A percentile compares a stretch with the other conserved stretches of the same genome.
phyloP scores from a whole-genome alignment of 2,888 invertebrate species.

The Apamea sordens region DNA sequence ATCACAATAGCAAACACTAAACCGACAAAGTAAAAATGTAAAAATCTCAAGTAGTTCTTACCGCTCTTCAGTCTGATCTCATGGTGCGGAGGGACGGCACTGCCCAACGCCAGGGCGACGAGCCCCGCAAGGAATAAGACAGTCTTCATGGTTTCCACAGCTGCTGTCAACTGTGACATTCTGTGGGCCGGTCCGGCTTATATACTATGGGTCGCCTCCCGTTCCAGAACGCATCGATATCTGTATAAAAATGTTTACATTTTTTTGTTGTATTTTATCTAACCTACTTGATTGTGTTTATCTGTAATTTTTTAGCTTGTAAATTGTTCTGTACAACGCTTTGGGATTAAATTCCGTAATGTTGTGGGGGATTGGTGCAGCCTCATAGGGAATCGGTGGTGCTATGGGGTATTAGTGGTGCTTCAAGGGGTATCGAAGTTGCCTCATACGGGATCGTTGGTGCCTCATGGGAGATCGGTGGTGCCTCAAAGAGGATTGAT shows the following conservation, averaged over 20 bases:
- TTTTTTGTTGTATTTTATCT: neutral
- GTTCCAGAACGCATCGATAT: conserved; percentile 39
- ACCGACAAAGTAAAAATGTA: too few species aligned
- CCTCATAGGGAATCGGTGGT: neutral
- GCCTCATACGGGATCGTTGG: too few species aligned
- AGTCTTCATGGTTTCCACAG: conserved; percentile 85
- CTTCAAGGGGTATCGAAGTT: too few species aligned
- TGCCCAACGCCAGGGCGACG: conserved; percentile 81
- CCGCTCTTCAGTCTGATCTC: conserved; percentile 68
- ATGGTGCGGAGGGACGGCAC: conserved; percentile 59
- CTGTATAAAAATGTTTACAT: conserved; percentile 56
- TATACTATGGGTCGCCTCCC: conserved; percentile 62
- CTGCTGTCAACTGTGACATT: conserved; percentile 80
- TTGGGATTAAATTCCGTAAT: too few species aligned
- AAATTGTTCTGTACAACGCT: too few species aligned
- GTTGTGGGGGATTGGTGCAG: too few species aligned
- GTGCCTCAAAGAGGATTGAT: too few species aligned
- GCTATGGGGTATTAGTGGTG: neutral
- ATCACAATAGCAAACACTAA: neutral
- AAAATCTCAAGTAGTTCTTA: conserved; percentile 21
- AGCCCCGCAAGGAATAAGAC: conserved; percentile 84
- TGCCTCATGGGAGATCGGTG: neutral
- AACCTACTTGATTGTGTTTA: neutral
- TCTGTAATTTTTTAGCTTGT: too few species aligned
- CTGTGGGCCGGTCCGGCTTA: conserved; percentile 43